Evolutionary conservation across 2,797 vertebrate species (phyloP).

Genomic region (Hafferia zeledoni): DNA sequence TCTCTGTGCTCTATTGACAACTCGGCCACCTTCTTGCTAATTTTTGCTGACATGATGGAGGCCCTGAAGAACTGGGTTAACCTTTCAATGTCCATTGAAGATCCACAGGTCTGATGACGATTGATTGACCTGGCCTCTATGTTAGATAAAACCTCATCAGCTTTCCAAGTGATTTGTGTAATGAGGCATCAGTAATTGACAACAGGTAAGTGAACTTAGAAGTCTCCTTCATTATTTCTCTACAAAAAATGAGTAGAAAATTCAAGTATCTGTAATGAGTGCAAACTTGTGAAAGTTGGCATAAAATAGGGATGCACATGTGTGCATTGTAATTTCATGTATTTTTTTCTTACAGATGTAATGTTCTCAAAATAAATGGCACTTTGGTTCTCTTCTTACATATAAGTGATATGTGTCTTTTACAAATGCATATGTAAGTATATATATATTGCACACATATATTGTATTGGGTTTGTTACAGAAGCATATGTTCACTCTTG

Average conservation of each 20-base stretch:
- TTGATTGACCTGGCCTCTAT: conserved; percentile 92
- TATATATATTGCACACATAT: not conserved
- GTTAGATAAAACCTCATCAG: conserved; percentile 97
- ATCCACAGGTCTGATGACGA: conserved; percentile 88
- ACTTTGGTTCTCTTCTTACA: not conserved
- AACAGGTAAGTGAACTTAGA: conserved; percentile 85
- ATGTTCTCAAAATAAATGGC: not conserved
- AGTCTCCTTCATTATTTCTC: conserved; percentile 62
- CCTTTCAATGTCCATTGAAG: conserved; percentile 91
- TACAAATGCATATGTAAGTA: not conserved
- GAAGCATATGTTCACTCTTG: not conserved
- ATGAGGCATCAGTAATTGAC: conserved; percentile 95
- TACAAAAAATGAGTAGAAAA: conserved; percentile 13
- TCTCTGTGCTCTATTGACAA: conserved; percentile 94
- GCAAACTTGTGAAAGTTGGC: not conserved
- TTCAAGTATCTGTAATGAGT: not conserved
- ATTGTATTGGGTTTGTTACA: not conserved
- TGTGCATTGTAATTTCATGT: not conserved
- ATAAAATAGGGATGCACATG: accelerated
- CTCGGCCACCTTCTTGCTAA: conserved; percentile 84
- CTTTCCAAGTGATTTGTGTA: conserved; percentile 93
- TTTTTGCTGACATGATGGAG: conserved; percentile 95
- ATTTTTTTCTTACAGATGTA: not conserved
- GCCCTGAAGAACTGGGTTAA: conserved; percentile 89
- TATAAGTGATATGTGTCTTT: not conserved